Conservation (phyloP, 1,140 invertebrate species). For the Probaryconus sp. region DNA sequence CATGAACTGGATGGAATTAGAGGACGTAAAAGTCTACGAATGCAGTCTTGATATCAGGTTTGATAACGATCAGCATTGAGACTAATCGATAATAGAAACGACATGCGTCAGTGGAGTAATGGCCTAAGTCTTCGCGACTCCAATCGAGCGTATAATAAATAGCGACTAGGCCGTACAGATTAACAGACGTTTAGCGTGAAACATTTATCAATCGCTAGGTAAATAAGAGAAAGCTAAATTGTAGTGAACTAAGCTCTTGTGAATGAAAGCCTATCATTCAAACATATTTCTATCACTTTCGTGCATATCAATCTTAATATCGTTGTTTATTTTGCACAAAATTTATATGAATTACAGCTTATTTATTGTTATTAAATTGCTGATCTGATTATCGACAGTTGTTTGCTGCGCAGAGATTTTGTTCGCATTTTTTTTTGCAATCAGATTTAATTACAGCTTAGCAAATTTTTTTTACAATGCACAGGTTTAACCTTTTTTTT, state of each 20-base stretch:
- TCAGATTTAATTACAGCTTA: no score
- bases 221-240: slow-evolving; percentile 54
- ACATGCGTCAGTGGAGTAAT: slow-evolving; percentile 45
- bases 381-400: no score
- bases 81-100: slow-evolving; percentile 62
- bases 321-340: no score
- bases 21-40: no score
- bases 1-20: no score
- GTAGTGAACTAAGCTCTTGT: slow-evolving; percentile 1
- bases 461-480: no score
- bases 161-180: slow-evolving; percentile 44
- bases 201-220: slow-evolving; percentile 62
- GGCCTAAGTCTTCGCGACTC: slow-evolving; percentile 43
- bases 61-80: slow-evolving; percentile 55
- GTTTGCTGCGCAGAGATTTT: no score
- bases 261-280: slow-evolving; percentile 45
- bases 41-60: slow-evolving; percentile 30
- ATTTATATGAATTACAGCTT: no score
- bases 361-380: no score
- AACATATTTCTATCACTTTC: slow-evolving; percentile 35
- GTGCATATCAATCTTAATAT: no score
- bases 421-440: no score
- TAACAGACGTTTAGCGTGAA: slow-evolving; percentile 52
- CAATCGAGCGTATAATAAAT: slow-evolving; percentile 62
- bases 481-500: no score